Percentiles rank a stretch among this genome's conserved stretches.
These are phyloP conservation scores for Leucophenga maculata DNA, from an alignment of 2,888 invertebrate genomes.

Conservation along the genomic window DNA sequence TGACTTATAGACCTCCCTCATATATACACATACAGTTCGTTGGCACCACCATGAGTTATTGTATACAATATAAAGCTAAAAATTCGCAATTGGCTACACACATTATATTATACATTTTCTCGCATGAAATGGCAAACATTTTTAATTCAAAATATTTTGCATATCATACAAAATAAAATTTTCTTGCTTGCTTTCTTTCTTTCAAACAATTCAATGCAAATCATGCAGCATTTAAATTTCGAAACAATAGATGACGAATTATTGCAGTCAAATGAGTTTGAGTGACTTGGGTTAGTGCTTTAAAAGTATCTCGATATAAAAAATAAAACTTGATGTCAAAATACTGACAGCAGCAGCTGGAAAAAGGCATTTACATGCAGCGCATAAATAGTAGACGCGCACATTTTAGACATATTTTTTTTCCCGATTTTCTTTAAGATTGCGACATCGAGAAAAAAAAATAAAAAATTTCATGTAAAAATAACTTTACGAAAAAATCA, in stretches of 20 bases:
- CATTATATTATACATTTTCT: background rate
- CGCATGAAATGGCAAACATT: conserved; percentile 9
- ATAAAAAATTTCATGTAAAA: conserved; percentile 8
- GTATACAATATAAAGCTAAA: no score
- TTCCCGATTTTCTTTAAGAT: no score
- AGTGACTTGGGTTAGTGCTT: no score
- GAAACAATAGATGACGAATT: conserved; percentile 7
- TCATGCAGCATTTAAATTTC: background rate
- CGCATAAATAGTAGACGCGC: background rate
- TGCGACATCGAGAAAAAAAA: background rate
- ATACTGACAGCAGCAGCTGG: conserved; percentile 8
- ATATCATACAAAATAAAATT: conserved; percentile 14
- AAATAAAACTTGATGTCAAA: background rate
- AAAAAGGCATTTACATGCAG: background rate
- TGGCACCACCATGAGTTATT: background rate
- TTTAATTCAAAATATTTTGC: conserved; percentile 21
- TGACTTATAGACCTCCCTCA: background rate
- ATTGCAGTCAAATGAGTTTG: background rate
- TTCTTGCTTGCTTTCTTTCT: background rate
- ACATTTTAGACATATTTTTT: no score
- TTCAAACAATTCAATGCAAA: background rate
- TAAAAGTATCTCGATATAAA: conserved; percentile 4
- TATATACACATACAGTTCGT: background rate
- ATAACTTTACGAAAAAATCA: conserved; percentile 14
- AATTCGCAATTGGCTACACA: background rate